Conservation (phyloP, 2,113 vertebrate species). For the Vidua macroura region DNA sequence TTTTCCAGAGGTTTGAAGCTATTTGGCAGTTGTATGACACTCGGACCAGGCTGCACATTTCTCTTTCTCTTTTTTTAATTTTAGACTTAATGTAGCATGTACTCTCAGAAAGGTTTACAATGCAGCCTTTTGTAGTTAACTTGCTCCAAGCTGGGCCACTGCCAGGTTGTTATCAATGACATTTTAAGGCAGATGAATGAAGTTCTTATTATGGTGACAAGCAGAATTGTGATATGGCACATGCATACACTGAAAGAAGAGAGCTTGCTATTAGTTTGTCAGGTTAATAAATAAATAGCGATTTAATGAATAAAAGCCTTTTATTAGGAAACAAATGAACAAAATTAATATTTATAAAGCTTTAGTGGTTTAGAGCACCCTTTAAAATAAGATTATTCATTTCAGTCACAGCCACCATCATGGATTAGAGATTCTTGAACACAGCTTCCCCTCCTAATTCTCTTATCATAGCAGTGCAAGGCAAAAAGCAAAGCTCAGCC, state of each 20-base stretch:
- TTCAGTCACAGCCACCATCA: neutral
- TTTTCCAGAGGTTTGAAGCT: constrained; percentile 15
- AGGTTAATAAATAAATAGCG: constrained; percentile 55
- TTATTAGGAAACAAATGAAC: constrained; percentile 53
- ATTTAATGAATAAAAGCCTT: constrained; percentile 48
- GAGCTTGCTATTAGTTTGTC: constrained; percentile 65
- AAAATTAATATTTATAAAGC: constrained; percentile 65
- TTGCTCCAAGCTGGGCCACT: constrained; percentile 51
- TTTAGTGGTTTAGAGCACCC: constrained; percentile 4
- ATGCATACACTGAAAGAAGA: constrained; percentile 45
- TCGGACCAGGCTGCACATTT: neutral
- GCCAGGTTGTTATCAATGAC: constrained; percentile 65
- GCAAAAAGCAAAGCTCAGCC: neutral
- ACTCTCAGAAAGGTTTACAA: constrained; percentile 50
- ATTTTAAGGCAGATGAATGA: constrained; percentile 66
- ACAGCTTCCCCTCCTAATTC: neutral
- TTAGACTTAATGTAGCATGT: constrained; percentile 50
- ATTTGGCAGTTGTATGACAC: neutral
- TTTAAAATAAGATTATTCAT: constrained; percentile 39
- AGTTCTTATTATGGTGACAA: constrained; percentile 56
- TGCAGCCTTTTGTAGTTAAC: constrained; percentile 60
- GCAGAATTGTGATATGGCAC: constrained; percentile 55
- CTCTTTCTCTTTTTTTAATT: neutral
- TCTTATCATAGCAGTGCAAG: neutral
- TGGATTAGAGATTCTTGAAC: neutral